Base-by-base conservation (phyloP, 2,888 invertebrate species). In the Leucoptera coffeella region DNA sequence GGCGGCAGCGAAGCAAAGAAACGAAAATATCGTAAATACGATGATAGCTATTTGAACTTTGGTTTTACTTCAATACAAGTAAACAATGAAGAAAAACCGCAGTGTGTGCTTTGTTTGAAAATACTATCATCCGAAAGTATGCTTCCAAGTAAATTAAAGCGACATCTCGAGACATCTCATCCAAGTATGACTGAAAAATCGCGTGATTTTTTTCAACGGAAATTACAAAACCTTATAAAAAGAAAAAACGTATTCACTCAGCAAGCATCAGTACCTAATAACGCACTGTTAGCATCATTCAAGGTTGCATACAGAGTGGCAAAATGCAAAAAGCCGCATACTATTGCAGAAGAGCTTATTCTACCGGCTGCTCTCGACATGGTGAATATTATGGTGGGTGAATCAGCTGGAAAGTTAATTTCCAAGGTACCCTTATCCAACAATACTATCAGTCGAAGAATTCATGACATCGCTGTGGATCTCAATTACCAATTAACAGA, bases 351-450 rank as follows among this genome's bases (percentile, higher is more conserved):
- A 33, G 32, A 38, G 30, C 29, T 38, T 22, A 35, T 39, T 34
- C 35, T 37, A 31, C 37, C 39, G 27, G 36, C 35, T n/a, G 30
- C 29, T 14, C 17, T 35, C 19, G 37, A 39, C 32, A 35, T 38
- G 28, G 35, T 28, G 30, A 29, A 31, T 9, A 29, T 38, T 31
- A 39, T 36, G 38, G 28, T 38, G 29, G 35, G 37, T 12, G 31
- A 37, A 32, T 29, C 27, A 25, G 37, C 37, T 31, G 39, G 26
- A n/a, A 29, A 41, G 31, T 38, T 39, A 33, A 31, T 41, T 26
- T 39, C 39, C 38, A 42, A 29, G 30, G 37, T 44, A 40, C 43
- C 41, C 29, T 39, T 45, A 26, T 43, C 43, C 35, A 36, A 46
- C 35, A 41, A 43, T 40, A 43, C 43, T 24, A 33, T 45, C 38